phyloP scores from a whole-genome alignment of 2,888 invertebrate genomes.

The Lysandra bellargus region DNA sequence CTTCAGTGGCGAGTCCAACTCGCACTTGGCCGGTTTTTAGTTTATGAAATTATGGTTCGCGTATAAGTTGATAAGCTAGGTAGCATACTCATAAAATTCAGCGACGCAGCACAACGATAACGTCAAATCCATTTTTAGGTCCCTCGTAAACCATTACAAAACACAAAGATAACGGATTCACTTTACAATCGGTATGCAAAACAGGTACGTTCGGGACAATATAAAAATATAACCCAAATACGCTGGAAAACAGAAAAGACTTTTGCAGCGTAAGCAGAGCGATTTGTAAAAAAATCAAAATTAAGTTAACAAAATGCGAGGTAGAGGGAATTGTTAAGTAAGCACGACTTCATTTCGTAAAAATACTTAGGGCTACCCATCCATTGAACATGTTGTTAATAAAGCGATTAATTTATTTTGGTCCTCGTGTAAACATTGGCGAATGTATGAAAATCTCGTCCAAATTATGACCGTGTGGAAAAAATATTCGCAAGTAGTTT shows the following conservation, averaged over 20 bases:
- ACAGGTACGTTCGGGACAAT: conserved; percentile 17
- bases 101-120: not conserved
- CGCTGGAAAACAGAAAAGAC: conserved; percentile 21
- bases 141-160: conserved; percentile 11
- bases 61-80: not conserved
- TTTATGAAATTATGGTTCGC: not conserved
- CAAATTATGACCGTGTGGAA: too few species aligned
- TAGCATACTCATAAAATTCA: not conserved
- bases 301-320: conserved; percentile 26
- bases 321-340: conserved; percentile 20
- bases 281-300: conserved; percentile 12
- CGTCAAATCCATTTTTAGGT: conserved; percentile 14
- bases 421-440: too few species aligned
- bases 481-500: too few species aligned
- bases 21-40: too few species aligned
- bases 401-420: not conserved
- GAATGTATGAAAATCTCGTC: too few species aligned
- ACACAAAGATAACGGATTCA: conserved; percentile 21
- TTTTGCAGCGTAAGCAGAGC: conserved; percentile 9
- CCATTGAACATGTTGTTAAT: not conserved
- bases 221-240: conserved; percentile 18
- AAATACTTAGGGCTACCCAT: not conserved
- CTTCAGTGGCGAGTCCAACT: too few species aligned
- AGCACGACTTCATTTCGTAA: conserved; percentile 24
- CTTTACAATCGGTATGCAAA: conserved; percentile 24